phyloP scores from a whole-genome alignment of 2,888 invertebrate genomes.

The Sericinus montela region DNA sequence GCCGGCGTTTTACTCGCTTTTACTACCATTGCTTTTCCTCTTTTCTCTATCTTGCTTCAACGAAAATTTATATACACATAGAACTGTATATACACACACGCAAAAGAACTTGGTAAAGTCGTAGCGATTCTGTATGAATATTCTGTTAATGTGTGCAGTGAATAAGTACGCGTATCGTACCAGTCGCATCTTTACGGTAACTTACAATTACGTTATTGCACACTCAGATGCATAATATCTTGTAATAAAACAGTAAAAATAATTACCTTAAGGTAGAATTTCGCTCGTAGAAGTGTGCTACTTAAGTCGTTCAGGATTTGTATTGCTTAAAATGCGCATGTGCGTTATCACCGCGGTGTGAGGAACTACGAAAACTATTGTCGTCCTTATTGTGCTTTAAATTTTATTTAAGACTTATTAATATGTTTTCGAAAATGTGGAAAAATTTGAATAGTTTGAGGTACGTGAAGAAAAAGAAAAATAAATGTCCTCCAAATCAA shows the following conservation, averaged over 20 bases:
- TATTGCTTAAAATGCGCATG: conserved; percentile 61
- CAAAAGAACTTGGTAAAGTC: conserved; percentile 47
- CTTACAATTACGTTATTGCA: conserved; percentile 54
- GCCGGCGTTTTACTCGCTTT: conserved; percentile 60
- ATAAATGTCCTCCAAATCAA: too few species aligned
- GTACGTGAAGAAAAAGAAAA: too few species aligned
- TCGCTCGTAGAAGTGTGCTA: conserved; percentile 29
- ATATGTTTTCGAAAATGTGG: too few species aligned
- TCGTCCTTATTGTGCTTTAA: conserved; percentile 63
- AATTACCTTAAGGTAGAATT: conserved; percentile 38
- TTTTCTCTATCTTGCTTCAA: conserved; percentile 68
- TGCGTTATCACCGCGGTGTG: conserved; percentile 55
- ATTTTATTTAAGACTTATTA: too few species aligned
- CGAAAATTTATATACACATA: conserved; percentile 62
- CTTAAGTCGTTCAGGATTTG: conserved; percentile 46
- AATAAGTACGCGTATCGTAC: conserved; percentile 26
- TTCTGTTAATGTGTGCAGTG: conserved; percentile 36
- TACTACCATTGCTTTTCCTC: conserved; percentile 65
- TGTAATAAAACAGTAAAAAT: conserved; percentile 39
- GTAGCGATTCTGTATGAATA: conserved; percentile 36
- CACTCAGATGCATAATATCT: conserved; percentile 37
- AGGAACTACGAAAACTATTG: conserved; percentile 66
- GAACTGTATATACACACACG: conserved; percentile 55
- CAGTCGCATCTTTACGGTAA: conserved; percentile 47
- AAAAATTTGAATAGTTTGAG: too few species aligned